A percentile compares a stretch with the other conserved stretches of the same genome.
Evolutionary conservation across 1,140 invertebrate genomes (phyloP).

Genomic region (Cardiocondyla obscurior): DNA sequence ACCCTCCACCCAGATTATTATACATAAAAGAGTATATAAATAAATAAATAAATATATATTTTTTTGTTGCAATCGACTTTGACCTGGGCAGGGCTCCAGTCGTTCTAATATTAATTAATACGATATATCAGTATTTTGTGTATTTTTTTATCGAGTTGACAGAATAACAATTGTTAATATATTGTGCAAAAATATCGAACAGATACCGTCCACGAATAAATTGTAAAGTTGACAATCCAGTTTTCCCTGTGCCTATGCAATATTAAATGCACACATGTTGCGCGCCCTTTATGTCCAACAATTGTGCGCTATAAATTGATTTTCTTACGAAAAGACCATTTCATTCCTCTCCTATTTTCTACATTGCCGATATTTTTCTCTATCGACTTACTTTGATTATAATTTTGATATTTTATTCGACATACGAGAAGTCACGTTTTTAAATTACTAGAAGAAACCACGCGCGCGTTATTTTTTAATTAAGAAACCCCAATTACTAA

Average conservation of each 20-base stretch:
- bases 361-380: not conserved
- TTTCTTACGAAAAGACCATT: not conserved
- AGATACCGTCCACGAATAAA: slow-evolving; percentile 84
- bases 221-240: slow-evolving; percentile 74
- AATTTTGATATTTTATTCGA: not conserved
- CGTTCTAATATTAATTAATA: slow-evolving; percentile 81
- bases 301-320: not conserved
- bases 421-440: no score
- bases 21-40: slow-evolving; percentile 70
- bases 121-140: slow-evolving; percentile 82
- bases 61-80: slow-evolving; percentile 79
- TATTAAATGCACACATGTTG: not conserved
- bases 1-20: slow-evolving; percentile 71
- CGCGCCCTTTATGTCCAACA: not conserved
- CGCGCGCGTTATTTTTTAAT: no score
- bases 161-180: slow-evolving; percentile 83
- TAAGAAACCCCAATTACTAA: no score
- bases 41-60: slow-evolving; percentile 72
- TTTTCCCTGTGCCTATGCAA: slow-evolving; percentile 62
- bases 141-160: slow-evolving; percentile 80
- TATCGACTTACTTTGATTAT: not conserved
- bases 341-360: not conserved
- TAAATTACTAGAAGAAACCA: no score
- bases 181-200: slow-evolving; percentile 83
- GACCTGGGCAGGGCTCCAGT: slow-evolving; percentile 79